phyloP scores from a whole-genome alignment of 2,888 invertebrate genomes.

The Hypomecis atomaria region DNA sequence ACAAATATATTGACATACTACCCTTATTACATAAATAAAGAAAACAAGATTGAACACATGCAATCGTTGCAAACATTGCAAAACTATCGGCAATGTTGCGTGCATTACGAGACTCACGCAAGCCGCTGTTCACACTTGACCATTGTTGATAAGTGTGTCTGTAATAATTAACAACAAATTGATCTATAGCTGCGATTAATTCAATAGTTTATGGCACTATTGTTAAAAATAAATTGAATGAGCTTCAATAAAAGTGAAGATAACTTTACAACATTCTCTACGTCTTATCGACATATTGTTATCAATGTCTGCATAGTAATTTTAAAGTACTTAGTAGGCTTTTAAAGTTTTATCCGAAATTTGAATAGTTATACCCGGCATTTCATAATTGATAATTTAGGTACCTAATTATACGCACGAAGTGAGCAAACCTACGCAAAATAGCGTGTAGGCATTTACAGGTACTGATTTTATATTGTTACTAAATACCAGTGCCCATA shows the following conservation, averaged over 20 bases:
- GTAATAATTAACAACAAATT: background rate
- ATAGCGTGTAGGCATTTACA: constrained; percentile 1
- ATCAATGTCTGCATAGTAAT: no score
- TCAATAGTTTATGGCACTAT: background rate
- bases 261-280: background rate
- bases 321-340: no score
- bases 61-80: constrained; percentile 45
- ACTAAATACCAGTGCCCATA: background rate
- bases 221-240: background rate
- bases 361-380: background rate
- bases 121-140: constrained; percentile 40
- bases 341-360: no score
- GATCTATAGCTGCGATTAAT: background rate
- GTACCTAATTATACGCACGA: background rate
- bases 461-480: background rate
- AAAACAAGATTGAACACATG: constrained; percentile 47
- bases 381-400: background rate
- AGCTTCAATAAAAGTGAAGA: background rate
- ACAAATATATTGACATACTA: constrained; percentile 44
- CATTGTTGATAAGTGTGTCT: constrained; percentile 28
- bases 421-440: background rate
- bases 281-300: no score
- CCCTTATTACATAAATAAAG: constrained; percentile 47
- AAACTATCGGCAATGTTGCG: constrained; percentile 45
- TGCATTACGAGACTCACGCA: constrained; percentile 40